A percentile compares a stretch with the other conserved stretches of the same genome.
phyloP scores from a whole-genome alignment of 2,113 vertebrate genomes.

The Eptatretus burgeri region DNA sequence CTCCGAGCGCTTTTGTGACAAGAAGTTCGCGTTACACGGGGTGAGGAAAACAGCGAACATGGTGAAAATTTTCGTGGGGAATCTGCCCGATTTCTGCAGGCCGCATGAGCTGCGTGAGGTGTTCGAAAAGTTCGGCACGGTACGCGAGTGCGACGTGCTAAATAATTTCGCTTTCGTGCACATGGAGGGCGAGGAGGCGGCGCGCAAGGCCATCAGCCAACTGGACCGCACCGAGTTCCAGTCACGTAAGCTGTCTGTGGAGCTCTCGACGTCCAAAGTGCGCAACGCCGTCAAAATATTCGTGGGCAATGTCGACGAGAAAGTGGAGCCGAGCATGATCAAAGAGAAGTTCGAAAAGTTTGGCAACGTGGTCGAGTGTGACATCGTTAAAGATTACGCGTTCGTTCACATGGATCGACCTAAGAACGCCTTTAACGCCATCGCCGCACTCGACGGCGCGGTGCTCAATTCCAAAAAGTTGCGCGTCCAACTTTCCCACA shows the following conservation, averaged over 20 bases:
- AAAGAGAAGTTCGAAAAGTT: conserved; percentile 21
- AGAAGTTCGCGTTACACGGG: too few species aligned
- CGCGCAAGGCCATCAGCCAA: conserved; percentile 17
- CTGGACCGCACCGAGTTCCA: conserved; percentile 20
- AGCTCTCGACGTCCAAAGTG: conserved; percentile 22
- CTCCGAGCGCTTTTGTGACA: too few species aligned
- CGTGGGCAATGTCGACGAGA: conserved; percentile 21
- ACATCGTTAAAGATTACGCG: conserved; percentile 24
- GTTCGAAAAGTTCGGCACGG: conserved; percentile 19
- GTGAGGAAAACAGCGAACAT: conserved; percentile 11
- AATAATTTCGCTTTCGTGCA: conserved; percentile 25
- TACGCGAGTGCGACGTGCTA: conserved; percentile 22
- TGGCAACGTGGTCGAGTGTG: conserved; percentile 23
- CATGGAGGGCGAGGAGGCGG: conserved; percentile 21
- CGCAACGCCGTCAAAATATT: conserved; percentile 25
- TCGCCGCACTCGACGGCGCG: conserved; percentile 18
- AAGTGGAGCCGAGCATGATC: conserved; percentile 18
- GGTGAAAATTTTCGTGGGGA: conserved; percentile 26
- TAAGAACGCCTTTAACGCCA: conserved; percentile 20
- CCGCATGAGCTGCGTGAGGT: conserved; percentile 18
- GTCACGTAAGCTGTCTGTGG: conserved; percentile 19
- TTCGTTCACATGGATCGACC: conserved; percentile 27
- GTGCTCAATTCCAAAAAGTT: conserved; percentile 21
- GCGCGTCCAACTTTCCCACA: conserved; percentile 21
- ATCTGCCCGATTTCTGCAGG: conserved; percentile 16